Evolutionary conservation across 2,888 invertebrate genomes (phyloP), one percentile per base, ranked within the genome.

Genomic region (Clunio marinus): DNA sequence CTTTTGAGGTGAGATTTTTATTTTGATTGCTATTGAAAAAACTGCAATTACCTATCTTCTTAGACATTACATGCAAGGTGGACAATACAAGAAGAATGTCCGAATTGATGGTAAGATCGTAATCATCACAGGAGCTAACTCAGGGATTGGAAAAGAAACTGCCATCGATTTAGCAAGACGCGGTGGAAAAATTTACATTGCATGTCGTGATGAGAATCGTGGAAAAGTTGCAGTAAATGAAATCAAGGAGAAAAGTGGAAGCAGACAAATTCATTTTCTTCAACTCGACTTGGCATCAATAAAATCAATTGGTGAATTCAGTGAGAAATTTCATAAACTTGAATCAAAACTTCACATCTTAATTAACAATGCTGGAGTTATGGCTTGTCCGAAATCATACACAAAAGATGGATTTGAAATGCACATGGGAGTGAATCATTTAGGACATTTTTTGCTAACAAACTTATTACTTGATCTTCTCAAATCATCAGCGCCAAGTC

Each of bases 181-280:
- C 63, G 87, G 88, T 7, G 92, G 88, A 3, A 88, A 86, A 81
- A 87, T 93, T 72, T 87, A 91, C 74, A 88, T 94, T 90, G 93
- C 92, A 3, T 93, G 93, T 73, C 83, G 92, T 55, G 85, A 93
- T 80, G 82, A 91, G 80, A 77, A 81, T 46, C 84, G 83, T 74
- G 93, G 93, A 78, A 90, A 92, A 83, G 79, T 79, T 78, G 77
- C 81, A 68, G 81, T 87, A 1, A 81, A 83, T 74, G 84, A 87
- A 71, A 87, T 90, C 70, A 87, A 89, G 41, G 72, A 89, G 70
- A 84, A 86, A 71, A 87, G 88, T 0, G 80, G 78, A 73, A 93
- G 93, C 77, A 89, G 88, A 76, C 86, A 82, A 75, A 84, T 94
- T 45, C 89, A 89, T 75, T 77, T 77, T 55, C 78, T 80, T 45